Conservation (phyloP, 2,113 vertebrate species). For the Callocephalon fimbriatum region DNA sequence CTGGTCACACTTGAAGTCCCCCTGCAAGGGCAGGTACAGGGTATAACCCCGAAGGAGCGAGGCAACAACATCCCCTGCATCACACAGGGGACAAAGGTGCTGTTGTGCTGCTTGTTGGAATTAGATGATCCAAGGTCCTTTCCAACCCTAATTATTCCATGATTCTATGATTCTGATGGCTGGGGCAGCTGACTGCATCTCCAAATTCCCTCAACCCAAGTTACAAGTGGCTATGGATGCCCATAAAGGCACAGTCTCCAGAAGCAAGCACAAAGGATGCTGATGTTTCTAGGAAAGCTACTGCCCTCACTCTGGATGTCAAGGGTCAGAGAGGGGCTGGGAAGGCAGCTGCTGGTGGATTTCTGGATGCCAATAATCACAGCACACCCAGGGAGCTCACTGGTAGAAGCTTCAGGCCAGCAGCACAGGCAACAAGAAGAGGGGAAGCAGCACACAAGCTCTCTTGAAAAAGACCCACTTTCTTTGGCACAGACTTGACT, state of each 20-base stretch:
- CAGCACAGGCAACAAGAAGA: background rate
- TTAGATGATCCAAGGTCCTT: background rate
- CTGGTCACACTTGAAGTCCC: background rate
- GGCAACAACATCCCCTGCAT: background rate
- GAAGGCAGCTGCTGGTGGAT: background rate
- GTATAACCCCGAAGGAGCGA: rapidly evolving
- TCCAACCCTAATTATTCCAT: background rate
- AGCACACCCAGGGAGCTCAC: rapidly evolving
- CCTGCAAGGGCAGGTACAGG: background rate
- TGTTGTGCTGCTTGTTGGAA: background rate
- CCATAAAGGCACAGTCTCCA: background rate
- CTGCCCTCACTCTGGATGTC: background rate
- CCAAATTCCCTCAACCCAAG: background rate
- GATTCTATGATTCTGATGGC: background rate
- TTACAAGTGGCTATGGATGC: rapidly evolving
- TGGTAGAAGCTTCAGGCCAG: background rate
- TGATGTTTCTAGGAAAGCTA: background rate
- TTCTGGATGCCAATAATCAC: background rate
- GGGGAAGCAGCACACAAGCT: background rate
- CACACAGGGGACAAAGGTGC: background rate
- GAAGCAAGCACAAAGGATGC: background rate
- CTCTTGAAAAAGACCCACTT: background rate
- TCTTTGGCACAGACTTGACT: background rate
- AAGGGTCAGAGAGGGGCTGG: background rate
- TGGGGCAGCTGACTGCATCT: background rate